A percentile compares a stretch with the other conserved stretches of the same genome.
Evolutionary conservation across 1,140 invertebrate genomes (phyloP).

Genomic region (Parasteatoda tepidariorum): DNA sequence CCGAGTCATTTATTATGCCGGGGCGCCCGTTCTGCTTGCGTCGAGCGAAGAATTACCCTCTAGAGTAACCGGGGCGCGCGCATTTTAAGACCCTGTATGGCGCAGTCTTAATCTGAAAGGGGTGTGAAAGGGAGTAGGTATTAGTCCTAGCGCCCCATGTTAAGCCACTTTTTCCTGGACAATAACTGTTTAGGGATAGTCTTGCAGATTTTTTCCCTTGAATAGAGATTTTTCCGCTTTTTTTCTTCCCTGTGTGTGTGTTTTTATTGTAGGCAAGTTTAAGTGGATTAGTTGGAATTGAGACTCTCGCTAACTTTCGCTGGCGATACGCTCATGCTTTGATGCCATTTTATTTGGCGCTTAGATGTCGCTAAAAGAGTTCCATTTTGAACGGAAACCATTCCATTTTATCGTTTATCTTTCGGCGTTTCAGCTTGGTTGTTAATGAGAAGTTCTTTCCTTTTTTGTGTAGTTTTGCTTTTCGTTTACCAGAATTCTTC

Average conservation of each 20-base stretch:
- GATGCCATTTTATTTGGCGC: background rate
- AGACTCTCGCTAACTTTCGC: constrained; percentile 33
- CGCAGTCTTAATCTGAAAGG: constrained; percentile 30
- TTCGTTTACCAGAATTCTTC: too few species aligned
- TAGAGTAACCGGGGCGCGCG: constrained; percentile 14
- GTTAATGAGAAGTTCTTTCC: background rate
- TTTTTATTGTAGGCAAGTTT: constrained; percentile 10
- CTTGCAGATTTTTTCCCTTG: constrained; percentile 1
- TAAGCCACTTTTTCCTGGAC: constrained; percentile 37
- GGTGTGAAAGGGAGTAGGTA: background rate
- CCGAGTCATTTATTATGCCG: constrained; percentile 31
- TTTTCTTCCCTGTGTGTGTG: background rate
- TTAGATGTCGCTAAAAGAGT: background rate
- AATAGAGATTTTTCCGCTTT: background rate
- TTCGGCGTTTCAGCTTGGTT: background rate
- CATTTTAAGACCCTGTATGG: constrained; percentile 32
- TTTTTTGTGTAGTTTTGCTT: background rate
- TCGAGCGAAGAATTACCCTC: constrained; percentile 28
- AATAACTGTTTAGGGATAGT: constrained; percentile 25
- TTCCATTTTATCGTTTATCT: background rate
- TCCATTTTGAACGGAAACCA: background rate
- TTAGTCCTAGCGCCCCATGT: constrained; percentile 6
- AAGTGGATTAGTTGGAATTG: constrained; percentile 45
- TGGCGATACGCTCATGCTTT: background rate
- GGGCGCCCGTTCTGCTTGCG: background rate